Base-by-base conservation (phyloP, 2,113 vertebrate species). In the Aplodontia rufa region DNA sequence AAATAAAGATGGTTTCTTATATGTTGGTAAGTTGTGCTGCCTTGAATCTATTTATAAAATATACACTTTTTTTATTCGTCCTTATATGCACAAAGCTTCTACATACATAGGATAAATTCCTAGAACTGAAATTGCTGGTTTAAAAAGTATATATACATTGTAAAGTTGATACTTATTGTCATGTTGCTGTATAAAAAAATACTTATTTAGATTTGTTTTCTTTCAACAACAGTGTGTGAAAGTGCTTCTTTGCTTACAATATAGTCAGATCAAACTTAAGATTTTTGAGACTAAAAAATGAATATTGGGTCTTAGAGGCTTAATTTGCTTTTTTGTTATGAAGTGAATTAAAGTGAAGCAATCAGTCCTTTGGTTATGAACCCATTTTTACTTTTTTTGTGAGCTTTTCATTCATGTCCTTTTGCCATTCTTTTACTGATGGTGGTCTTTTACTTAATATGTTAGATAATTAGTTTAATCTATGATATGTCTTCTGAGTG, bases 1-100 rank as follows among this genome's bases (percentile, higher is more conserved):
- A 96, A 92, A 69, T 71, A 87, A 4, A 82, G 49, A 24, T 90
- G 90, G 17, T 86, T 89, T 96, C 28, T 47, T 55, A 20, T 90
- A 51, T 60, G 75, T 75, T 62, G n/a, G 0, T 49, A 86, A 87
- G 53, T 87, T 87, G 53, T 8, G 10, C 22, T 90, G 3, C 66
- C 14, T 0, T 68, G 49, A 64, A 64, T 84, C 72, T 84, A 8
- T 35, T 30, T 90, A 8, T 93, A 64, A 92, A 78, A 53, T 71
- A 35, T 22, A 19, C 19, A 32, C 32, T 8, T 49, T 68, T 93
- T 90, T 35, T n/a, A 40, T 80, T 1, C 12, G 17, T 68, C 49
- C 5, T n/a, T 26, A 8, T 5, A 8, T 9, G 32, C 2, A 49
- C 53, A 66, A 71, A 80, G 55, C 10, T 55, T 96, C 3, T 71